Evolutionary conservation across 2,113 vertebrate species (phyloP).

Genomic region (Pyxicephalus adspersus): DNA sequence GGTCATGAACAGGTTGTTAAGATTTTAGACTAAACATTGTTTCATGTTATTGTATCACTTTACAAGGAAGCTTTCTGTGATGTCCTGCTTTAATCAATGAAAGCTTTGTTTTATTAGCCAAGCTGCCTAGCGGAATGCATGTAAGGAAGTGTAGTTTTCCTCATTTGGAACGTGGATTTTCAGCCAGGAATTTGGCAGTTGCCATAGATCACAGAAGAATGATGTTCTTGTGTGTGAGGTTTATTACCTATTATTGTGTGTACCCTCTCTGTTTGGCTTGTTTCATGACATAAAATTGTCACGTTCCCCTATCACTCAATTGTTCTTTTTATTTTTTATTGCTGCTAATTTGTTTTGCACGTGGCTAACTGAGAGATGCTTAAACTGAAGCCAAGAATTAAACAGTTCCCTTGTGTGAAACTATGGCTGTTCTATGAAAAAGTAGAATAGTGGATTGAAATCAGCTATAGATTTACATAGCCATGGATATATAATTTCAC

Average conservation of each 20-base stretch:
- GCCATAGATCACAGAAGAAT: slow-evolving; percentile 44
- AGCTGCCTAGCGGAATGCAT: slow-evolving; percentile 23
- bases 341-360: slow-evolving; percentile 48
- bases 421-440: neutral
- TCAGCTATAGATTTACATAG: too few relatives aligned
- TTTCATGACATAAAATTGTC: slow-evolving; percentile 56
- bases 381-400: slow-evolving; percentile 32
- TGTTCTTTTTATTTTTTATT: slow-evolving; percentile 44
- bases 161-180: slow-evolving; percentile 50
- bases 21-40: slow-evolving; percentile 11
- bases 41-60: slow-evolving; percentile 15
- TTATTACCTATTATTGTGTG: slow-evolving; percentile 51
- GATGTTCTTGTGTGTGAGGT: slow-evolving; percentile 49
- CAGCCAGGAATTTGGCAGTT: slow-evolving; percentile 58
- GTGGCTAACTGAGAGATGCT: slow-evolving; percentile 32
- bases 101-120: slow-evolving; percentile 57
- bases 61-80: slow-evolving; percentile 25
- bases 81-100: slow-evolving; percentile 39
- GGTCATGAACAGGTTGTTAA: neutral
- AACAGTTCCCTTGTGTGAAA: slow-evolving; percentile 25
- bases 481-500: too few relatives aligned
- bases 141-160: slow-evolving; percentile 57
- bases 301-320: slow-evolving; percentile 54
- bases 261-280: slow-evolving; percentile 58
- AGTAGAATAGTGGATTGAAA: neutral